These are phyloP conservation scores for Rafetus swinhoei DNA, from an alignment of 2,113 vertebrate species.

Conservation along the genomic window DNA sequence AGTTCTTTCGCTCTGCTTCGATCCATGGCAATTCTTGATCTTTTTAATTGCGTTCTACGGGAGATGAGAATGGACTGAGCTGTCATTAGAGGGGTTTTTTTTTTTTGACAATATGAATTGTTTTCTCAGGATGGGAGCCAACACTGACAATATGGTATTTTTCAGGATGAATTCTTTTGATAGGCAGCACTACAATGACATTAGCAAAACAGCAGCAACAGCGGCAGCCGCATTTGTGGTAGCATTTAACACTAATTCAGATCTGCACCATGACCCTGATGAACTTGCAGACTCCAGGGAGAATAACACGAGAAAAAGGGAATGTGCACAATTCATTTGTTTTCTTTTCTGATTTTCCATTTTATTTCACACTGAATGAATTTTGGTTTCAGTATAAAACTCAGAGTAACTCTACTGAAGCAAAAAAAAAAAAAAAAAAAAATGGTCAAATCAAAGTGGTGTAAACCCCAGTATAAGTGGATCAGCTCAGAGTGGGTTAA, in stretches of 20 bases:
- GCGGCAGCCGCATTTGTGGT: background rate
- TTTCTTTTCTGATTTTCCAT: background rate
- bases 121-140: conserved; percentile 26
- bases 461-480: background rate
- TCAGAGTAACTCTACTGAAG: background rate
- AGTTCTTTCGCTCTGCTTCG: background rate
- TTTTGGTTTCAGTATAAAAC: background rate
- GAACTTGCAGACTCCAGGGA: background rate
- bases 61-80: background rate
- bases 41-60: background rate
- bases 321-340: background rate
- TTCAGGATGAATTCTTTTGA: conserved; percentile 35
- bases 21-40: background rate
- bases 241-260: conserved; percentile 2
- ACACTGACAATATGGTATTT: background rate
- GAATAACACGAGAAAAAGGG: background rate
- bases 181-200: background rate
- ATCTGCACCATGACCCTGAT: background rate
- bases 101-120: background rate
- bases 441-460: background rate
- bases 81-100: background rate
- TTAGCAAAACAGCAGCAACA: conserved; percentile 5
- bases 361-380: background rate
- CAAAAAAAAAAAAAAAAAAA: background rate
- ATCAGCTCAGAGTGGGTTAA: background rate